These are phyloP conservation scores for Maccullochella peelii DNA, from an alignment of 2,113 vertebrate species.

Conservation along the genomic window DNA sequence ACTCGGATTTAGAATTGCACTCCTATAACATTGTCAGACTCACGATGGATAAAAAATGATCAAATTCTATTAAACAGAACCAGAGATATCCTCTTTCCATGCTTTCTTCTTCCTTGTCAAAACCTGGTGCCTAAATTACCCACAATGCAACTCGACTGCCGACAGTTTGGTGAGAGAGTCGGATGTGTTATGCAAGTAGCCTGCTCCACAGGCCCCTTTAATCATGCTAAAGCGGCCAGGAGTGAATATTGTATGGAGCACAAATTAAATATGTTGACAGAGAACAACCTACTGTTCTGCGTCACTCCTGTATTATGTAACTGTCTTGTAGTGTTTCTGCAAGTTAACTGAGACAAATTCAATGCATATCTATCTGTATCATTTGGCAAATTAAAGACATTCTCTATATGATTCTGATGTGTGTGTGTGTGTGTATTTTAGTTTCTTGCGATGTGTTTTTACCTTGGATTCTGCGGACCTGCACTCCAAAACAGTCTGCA, in stretches of 20 bases:
- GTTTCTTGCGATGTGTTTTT: background rate
- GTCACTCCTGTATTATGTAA: background rate
- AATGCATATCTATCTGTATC: background rate
- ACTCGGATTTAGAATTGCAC: too few species aligned
- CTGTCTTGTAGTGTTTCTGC: background rate
- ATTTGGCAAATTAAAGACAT: background rate
- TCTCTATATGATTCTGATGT: background rate
- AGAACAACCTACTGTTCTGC: too few species aligned
- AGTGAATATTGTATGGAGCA: too few species aligned
- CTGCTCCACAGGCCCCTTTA: background rate
- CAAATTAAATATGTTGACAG: too few species aligned
- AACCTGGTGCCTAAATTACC: too few species aligned
- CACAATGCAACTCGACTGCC: too few species aligned
- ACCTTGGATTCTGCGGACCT: background rate
- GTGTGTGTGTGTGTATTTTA: background rate
- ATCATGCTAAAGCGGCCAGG: background rate
- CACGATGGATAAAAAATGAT: too few species aligned
- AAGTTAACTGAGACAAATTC: background rate
- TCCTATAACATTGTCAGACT: too few species aligned
- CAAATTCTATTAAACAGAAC: too few species aligned
- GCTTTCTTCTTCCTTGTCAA: background rate
- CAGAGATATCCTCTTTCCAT: background rate
- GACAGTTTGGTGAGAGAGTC: too few species aligned
- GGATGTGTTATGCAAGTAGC: too few species aligned
- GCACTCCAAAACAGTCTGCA: constrained; percentile 39